Percentiles rank a stretch among this genome's conserved stretches.
phyloP scores from a whole-genome alignment of 2,797 vertebrate species.

The Pseudomugil gertrudae region DNA sequence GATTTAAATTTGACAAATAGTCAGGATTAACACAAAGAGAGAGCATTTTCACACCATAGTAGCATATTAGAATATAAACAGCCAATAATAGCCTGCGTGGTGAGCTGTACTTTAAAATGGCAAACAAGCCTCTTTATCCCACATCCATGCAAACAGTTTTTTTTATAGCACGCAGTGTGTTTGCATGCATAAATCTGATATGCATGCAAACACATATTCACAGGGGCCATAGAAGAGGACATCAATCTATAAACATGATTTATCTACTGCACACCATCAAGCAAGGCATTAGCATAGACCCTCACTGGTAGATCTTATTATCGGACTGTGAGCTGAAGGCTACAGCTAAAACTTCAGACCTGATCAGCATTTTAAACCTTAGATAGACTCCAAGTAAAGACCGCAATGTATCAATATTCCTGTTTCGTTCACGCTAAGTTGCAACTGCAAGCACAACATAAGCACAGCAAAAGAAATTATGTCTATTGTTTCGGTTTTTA shows the following conservation, averaged over 20 bases:
- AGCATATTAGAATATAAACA: constrained; percentile 68
- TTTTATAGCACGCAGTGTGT: constrained; percentile 53
- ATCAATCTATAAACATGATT: constrained; percentile 75
- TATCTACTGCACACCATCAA: constrained; percentile 64
- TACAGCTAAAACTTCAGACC: constrained; percentile 34
- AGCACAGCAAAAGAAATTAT: neutral
- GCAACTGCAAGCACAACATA: constrained; percentile 17
- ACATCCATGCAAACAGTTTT: constrained; percentile 20
- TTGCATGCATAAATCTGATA: constrained; percentile 64
- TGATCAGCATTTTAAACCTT: constrained; percentile 55
- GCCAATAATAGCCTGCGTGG: constrained; percentile 53
- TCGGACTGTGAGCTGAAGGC: constrained; percentile 46
- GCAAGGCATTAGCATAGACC: constrained; percentile 65
- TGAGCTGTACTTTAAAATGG: constrained; percentile 50
- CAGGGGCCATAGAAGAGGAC: constrained; percentile 61
- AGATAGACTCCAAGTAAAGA: constrained; percentile 29
- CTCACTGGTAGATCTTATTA: constrained; percentile 61
- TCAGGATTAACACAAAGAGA: constrained; percentile 65
- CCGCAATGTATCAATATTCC: constrained; percentile 15
- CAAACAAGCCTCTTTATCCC: constrained; percentile 55
- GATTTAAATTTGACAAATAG: constrained; percentile 71
- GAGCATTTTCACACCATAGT: constrained; percentile 41
- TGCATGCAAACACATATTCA: constrained; percentile 53
- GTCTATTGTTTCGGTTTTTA: neutral
- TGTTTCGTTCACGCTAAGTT: constrained; percentile 13